phyloP scores from a whole-genome alignment of 2,113 vertebrate genomes.

The Aplodontia rufa region DNA sequence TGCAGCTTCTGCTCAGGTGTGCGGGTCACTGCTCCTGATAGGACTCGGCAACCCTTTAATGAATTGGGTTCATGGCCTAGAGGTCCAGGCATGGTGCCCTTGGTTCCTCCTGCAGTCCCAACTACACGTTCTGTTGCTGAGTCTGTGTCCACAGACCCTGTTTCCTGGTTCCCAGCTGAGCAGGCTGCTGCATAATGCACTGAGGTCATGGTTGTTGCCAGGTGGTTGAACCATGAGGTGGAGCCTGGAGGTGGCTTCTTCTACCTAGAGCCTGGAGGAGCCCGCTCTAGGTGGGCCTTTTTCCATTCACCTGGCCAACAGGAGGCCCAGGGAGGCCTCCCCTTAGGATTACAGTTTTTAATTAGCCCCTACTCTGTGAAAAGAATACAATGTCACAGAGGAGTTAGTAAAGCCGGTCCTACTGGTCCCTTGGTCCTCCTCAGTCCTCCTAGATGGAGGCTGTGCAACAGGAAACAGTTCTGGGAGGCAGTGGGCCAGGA shows the following conservation, averaged over 20 bases:
- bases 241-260: neutral
- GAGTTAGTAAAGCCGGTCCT: neutral
- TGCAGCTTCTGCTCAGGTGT: neutral
- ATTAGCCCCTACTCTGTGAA: neutral
- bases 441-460: neutral
- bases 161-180: neutral
- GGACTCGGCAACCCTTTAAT: no score
- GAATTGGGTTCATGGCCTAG: neutral
- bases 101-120: neutral
- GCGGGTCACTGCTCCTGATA: neutral
- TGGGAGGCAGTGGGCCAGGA: neutral
- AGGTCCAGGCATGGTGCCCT: neutral
- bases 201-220: neutral
- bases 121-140: neutral
- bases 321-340: neutral
- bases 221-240: neutral
- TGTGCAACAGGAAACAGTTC: neutral
- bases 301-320: neutral
- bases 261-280: neutral
- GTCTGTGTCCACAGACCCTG: neutral
- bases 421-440: neutral
- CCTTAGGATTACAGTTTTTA: neutral
- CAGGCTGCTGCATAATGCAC: neutral
- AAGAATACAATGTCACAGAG: slow-evolving; percentile 1
- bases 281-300: neutral